Percentiles rank a stretch among this genome's conserved stretches.
Conservation (phyloP, 2,113 vertebrate species). For the Zapornia atra region DNA sequence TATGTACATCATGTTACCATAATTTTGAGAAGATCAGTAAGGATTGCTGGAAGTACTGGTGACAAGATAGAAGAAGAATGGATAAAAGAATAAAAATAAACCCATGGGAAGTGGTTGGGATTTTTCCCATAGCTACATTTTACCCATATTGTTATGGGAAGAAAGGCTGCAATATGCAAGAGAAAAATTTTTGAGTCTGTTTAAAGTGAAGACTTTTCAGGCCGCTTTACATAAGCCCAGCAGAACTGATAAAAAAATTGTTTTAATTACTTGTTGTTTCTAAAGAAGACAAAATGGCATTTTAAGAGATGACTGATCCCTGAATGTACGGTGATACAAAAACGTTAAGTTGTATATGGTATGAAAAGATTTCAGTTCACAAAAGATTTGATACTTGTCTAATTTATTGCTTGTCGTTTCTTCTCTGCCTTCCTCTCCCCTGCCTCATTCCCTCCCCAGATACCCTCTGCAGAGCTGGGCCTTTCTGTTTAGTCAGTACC, state of each 20-base stretch:
- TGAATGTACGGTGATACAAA: neutral
- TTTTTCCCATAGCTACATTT: neutral
- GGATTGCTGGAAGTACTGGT: neutral
- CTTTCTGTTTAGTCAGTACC: neutral
- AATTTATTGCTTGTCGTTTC: neutral
- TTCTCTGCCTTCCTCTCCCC: neutral
- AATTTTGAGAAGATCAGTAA: conserved; percentile 2
- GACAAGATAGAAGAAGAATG: neutral
- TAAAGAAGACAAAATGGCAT: neutral
- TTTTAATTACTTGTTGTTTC: neutral
- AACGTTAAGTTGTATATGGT: neutral
- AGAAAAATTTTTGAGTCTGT: neutral
- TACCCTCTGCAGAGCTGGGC: neutral
- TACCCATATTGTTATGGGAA: neutral
- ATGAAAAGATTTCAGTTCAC: neutral
- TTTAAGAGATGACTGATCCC: neutral
- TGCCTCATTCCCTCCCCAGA: neutral
- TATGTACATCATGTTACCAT: neutral
- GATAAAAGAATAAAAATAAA: conserved; percentile 24
- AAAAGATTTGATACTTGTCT: neutral
- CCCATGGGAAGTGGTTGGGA: neutral
- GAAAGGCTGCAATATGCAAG: neutral
- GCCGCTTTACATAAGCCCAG: neutral
- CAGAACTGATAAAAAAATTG: neutral
- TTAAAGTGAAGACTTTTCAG: neutral